phyloP scores from a whole-genome alignment of 2,888 invertebrate species.

The Saturnia pavonia region DNA sequence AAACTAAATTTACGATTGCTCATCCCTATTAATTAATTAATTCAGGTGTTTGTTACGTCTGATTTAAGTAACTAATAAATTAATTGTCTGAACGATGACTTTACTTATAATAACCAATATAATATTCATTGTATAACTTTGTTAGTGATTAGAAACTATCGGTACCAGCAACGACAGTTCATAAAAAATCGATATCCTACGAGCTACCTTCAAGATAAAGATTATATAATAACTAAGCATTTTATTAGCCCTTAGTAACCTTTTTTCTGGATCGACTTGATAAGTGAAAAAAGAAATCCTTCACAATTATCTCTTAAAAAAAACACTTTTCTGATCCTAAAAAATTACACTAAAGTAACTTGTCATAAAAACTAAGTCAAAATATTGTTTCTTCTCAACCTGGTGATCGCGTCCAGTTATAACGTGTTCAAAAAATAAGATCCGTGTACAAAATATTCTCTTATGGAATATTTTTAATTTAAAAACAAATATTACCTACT shows the following conservation, averaged over 20 bases:
- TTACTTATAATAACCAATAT: not conserved
- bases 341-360: not conserved
- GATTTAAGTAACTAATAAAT: not conserved
- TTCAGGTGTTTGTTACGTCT: not conserved
- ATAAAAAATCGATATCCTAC: not conserved
- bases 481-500: too few species aligned
- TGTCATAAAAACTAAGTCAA: too few species aligned
- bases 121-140: not conserved
- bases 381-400: too few species aligned
- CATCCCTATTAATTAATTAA: not conserved
- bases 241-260: not conserved
- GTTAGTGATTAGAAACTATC: not conserved
- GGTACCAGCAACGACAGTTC: not conserved
- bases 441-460: too few species aligned
- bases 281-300: not conserved
- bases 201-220: not conserved
- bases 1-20: not conserved
- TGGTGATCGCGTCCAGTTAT: too few species aligned
- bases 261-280: not conserved
- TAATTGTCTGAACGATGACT: not conserved
- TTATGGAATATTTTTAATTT: too few species aligned
- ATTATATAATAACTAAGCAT: not conserved
- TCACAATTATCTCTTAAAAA: not conserved
- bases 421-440: too few species aligned
- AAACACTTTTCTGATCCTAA: not conserved